Percentiles rank a stretch among this genome's conserved stretches.
Conservation (phyloP, 2,113 vertebrate genomes). For the Gopherus flavomarginatus region DNA sequence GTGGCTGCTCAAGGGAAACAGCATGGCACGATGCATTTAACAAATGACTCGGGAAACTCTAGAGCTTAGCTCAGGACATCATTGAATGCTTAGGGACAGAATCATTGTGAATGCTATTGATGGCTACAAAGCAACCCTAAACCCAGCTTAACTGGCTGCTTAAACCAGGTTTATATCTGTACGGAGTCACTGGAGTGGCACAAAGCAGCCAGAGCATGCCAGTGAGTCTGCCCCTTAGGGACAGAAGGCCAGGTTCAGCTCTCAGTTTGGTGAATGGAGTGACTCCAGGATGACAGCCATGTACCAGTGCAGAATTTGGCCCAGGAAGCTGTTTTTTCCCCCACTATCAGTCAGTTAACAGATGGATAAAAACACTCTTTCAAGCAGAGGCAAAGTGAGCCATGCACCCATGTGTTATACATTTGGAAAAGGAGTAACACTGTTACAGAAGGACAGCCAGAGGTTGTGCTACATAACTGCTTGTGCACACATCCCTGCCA, state of each 20-base stretch:
- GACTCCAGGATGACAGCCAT: fast-evolving
- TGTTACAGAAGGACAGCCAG: no score
- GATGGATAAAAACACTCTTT: neutral
- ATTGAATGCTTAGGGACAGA: neutral
- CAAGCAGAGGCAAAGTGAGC: neutral
- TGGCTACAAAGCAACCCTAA: neutral
- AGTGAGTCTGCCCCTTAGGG: fast-evolving
- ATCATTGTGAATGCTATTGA: neutral
- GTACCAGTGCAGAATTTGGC: fast-evolving
- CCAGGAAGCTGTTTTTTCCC: neutral
- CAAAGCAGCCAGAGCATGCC: fast-evolving
- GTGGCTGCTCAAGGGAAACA: neutral
- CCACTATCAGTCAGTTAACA: neutral
- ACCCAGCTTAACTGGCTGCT: neutral
- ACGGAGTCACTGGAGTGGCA: neutral
- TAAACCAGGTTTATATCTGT: neutral
- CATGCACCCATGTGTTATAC: no score
- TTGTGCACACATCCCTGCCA: no score
- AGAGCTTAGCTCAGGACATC: neutral
- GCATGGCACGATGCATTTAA: neutral
- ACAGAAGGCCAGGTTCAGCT: neutral
- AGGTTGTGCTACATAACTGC: no score
- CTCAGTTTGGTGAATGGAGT: fast-evolving
- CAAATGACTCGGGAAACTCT: neutral
- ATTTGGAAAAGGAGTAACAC: no score